Evolutionary conservation across 2,888 invertebrate genomes (phyloP).

Genomic region (Autographa gamma): DNA sequence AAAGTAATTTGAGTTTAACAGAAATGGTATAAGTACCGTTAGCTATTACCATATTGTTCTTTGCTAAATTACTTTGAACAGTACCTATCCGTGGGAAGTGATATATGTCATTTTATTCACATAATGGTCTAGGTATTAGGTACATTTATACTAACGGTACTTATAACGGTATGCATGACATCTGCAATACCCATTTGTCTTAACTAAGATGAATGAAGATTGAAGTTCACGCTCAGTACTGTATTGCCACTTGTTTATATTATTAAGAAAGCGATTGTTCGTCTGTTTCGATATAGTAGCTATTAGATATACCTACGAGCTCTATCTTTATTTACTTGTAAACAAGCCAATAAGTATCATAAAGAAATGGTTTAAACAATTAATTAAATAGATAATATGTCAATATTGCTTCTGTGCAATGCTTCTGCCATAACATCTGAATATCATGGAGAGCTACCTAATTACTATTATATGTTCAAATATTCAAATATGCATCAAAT

Average conservation of each 20-base stretch:
- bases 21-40: background rate
- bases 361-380: no score
- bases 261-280: background rate
- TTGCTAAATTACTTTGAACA: background rate
- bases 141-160: slow-evolving; percentile 21
- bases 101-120: slow-evolving; percentile 20
- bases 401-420: no score
- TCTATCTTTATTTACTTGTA: background rate
- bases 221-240: background rate
- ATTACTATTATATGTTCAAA: no score
- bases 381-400: no score
- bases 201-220: slow-evolving; percentile 17
- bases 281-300: background rate
- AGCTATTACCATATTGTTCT: background rate
- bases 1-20: background rate
- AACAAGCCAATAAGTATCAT: no score
- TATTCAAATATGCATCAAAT: no score
- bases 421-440: no score
- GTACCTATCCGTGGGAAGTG: slow-evolving; percentile 16
- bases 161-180: slow-evolving; percentile 14
- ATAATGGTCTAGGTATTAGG: slow-evolving; percentile 13
- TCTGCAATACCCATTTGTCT: slow-evolving; percentile 10
- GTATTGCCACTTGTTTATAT: background rate
- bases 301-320: background rate
- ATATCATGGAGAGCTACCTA: no score